A percentile compares a stretch with the other conserved stretches of the same genome.
Conservation (phyloP, 2,113 vertebrate species). For the Mungos mungo region DNA sequence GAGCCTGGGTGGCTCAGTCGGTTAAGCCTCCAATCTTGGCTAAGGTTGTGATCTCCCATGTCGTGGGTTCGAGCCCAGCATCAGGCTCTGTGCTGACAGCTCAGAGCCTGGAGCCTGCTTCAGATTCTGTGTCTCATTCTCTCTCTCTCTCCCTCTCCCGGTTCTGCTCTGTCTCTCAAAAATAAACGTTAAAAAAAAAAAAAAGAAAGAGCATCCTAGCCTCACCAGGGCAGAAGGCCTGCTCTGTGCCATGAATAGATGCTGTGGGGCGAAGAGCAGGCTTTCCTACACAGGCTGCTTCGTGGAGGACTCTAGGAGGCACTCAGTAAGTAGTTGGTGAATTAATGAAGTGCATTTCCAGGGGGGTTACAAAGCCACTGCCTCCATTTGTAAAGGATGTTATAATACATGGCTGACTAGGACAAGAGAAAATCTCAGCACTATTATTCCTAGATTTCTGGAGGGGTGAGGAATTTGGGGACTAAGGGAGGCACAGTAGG, state of each 20-base stretch:
- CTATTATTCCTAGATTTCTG: neutral
- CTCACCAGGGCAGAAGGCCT: neutral
- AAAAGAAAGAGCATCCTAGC: too few species aligned
- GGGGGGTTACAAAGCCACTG: neutral
- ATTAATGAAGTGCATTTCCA: neutral
- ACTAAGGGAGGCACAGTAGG: neutral
- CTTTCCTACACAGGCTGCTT: neutral
- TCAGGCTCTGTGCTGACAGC: too few species aligned
- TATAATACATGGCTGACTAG: neutral
- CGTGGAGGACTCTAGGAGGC: neutral
- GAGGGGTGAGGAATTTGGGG: neutral
- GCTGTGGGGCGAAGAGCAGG: neutral
- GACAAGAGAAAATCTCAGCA: neutral
- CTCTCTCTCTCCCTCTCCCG: too few species aligned
- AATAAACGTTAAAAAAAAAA: too few species aligned
- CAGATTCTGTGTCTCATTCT: too few species aligned
- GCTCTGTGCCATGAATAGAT: neutral
- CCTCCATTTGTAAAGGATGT: neutral
- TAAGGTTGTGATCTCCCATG: too few species aligned
- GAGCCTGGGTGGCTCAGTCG: neutral
- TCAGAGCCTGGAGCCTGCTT: too few species aligned
- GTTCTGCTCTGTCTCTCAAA: too few species aligned
- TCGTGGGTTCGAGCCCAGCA: too few species aligned
- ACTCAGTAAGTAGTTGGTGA: neutral
- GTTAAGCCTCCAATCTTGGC: too few species aligned